Percentiles rank a stretch among this genome's conserved stretches.
Evolutionary conservation across 2,113 vertebrate genomes (phyloP).

Genomic region (Ptychochromis oligacanthus): DNA sequence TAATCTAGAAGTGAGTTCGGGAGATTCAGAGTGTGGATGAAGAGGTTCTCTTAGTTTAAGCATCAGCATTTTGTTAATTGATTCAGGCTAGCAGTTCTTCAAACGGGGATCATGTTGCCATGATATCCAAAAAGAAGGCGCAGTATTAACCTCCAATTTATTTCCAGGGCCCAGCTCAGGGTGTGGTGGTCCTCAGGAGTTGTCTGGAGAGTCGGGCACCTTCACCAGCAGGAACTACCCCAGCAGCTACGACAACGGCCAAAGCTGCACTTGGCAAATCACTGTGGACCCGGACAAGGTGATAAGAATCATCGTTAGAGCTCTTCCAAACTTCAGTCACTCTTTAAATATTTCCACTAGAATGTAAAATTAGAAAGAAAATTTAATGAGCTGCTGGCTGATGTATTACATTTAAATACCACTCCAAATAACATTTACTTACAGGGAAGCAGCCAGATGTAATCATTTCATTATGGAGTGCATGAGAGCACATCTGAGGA

Average conservation of each 20-base stretch:
- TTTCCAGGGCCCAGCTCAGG: slow-evolving; percentile 45
- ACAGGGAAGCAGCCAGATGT: too few species aligned
- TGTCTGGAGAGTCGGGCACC: slow-evolving; percentile 71
- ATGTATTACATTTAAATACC: background rate
- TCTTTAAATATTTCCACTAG: background rate
- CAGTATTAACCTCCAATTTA: background rate
- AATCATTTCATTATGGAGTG: background rate
- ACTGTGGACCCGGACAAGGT: slow-evolving; percentile 80
- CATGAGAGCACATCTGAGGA: too few species aligned
- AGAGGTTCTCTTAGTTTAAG: background rate
- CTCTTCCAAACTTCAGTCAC: background rate
- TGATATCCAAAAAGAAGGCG: background rate
- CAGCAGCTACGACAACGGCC: slow-evolving; percentile 73
- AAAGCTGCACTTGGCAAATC: slow-evolving; percentile 80
- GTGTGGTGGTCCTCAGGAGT: slow-evolving; percentile 68
- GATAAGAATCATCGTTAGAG: slow-evolving; percentile 9
- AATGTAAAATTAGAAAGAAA: background rate
- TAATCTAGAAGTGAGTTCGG: background rate
- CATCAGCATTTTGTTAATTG: background rate
- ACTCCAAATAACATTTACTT: background rate
- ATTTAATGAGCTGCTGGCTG: background rate
- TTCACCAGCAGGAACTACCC: slow-evolving; percentile 80
- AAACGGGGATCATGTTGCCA: background rate
- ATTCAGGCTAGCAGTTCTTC: background rate
- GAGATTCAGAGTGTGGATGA: background rate